Conservation (phyloP, 2,888 invertebrate genomes). For the Psococerastis gibbosa region DNA sequence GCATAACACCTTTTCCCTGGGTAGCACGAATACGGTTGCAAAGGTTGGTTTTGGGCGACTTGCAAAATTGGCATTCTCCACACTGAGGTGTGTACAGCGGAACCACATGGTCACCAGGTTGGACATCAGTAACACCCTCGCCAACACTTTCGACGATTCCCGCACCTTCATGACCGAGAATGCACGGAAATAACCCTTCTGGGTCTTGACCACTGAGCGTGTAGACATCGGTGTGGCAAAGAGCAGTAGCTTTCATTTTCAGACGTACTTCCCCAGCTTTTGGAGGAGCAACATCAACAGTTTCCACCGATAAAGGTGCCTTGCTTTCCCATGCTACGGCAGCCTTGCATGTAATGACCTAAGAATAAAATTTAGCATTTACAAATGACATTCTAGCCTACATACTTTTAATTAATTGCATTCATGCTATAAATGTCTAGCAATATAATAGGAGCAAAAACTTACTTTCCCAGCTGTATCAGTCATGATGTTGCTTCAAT, state of each 20-base stretch:
- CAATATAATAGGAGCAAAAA: too few species aligned
- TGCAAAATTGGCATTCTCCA: constrained; percentile 89
- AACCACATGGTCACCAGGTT: constrained; percentile 88
- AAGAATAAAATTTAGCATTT: constrained; percentile 11
- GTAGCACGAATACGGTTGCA: constrained; percentile 80
- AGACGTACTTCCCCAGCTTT: constrained; percentile 80
- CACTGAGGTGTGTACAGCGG: constrained; percentile 96
- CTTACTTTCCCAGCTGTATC: neutral
- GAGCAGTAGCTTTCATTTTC: constrained; percentile 56
- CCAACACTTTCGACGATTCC: constrained; percentile 22
- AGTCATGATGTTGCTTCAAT: neutral
- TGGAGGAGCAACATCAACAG: constrained; percentile 85
- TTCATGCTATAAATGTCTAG: too few species aligned
- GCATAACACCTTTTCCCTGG: constrained; percentile 79
- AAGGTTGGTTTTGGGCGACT: constrained; percentile 87
- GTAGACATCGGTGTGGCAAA: constrained; percentile 89
- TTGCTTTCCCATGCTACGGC: constrained; percentile 95
- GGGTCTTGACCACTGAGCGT: constrained; percentile 75
- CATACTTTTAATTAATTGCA: too few species aligned
- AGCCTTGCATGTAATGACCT: constrained; percentile 80
- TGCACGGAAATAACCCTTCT: constrained; percentile 78
- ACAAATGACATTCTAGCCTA: constrained; percentile 1
- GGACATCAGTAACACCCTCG: constrained; percentile 39
- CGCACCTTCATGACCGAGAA: constrained; percentile 92
- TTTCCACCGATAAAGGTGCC: constrained; percentile 73